Conservation (phyloP, 2,113 vertebrate species). For the Falcunculus frontatus region DNA sequence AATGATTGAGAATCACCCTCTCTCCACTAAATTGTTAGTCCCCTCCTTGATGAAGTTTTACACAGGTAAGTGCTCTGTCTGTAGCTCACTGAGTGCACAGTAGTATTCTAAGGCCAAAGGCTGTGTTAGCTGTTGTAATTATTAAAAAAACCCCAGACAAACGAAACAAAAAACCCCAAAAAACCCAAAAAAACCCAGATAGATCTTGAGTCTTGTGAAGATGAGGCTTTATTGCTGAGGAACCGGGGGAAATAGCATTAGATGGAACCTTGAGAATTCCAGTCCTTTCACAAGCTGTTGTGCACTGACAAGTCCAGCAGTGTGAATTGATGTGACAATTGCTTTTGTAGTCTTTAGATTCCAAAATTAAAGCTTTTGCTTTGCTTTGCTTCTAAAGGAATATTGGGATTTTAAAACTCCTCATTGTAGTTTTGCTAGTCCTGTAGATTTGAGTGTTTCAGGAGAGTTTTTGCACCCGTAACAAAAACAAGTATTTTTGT, state of each 20-base stretch:
- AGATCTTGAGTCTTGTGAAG: not conserved
- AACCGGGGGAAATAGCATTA: not conserved
- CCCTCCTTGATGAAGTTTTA: slow-evolving; percentile 99
- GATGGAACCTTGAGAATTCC: not conserved
- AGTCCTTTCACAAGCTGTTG: not conserved
- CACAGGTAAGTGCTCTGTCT: slow-evolving; percentile 77
- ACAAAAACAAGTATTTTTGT: not conserved
- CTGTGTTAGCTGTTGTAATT: not conserved
- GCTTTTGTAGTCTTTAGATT: not conserved
- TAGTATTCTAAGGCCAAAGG: not conserved
- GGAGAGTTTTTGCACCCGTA: not conserved
- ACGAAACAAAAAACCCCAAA: not conserved
- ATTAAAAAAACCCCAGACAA: not conserved
- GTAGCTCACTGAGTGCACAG: not conserved
- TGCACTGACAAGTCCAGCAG: not conserved
- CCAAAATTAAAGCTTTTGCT: not conserved
- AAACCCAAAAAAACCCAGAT: accelerated
- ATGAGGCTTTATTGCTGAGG: not conserved
- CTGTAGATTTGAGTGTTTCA: not conserved
- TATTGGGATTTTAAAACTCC: not conserved
- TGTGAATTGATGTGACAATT: not conserved
- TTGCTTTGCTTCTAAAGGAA: not conserved
- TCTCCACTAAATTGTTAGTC: slow-evolving; percentile 90
- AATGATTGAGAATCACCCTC: slow-evolving; percentile 97
- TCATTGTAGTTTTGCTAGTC: not conserved